Evolutionary conservation across 1,140 invertebrate species (phyloP), one percentile per base, ranked within the genome.

Genomic region (Cylas formicarius): DNA sequence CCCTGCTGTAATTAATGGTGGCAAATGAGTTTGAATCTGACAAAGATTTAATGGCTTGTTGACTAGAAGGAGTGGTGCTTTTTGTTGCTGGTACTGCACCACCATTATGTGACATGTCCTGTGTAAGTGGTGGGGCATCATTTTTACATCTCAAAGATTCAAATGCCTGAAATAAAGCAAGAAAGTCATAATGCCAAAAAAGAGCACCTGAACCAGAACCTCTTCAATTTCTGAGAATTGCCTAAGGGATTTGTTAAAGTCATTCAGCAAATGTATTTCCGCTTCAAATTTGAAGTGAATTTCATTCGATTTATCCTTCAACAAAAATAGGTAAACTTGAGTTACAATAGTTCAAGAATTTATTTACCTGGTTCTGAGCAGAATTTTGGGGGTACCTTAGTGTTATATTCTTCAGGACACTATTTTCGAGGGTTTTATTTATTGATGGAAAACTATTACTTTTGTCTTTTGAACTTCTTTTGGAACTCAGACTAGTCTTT

Each of bases 241-340:
- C 17, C 40, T 41, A 6, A 65, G 45, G 2, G 60, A 60, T 32
- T 63, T 44, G 38, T 65, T 63, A 23, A 61, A 61, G 37, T 62
- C 55, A 29, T 61, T 59, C 13, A 64, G 22, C 7, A 64, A 48
- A 38, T 57, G 58, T 2, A 62, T 44, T 51, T 64, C 62, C 2
- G 60, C 57, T 46, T 64, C 56, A 43, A 63, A 63, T 45, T 61
- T 63, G 29, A 63, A 43, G 43, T 62, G 56, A 42, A 61, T 58
- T 27, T 60, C 48, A 32, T 63, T 59, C 13, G 46, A 35, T 16
- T 55, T 50, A 9, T 48, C 48, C 56, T 60, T 14, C 16, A 54
- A 56, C 21, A 36, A 37, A 35, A 37, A 26, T n/a, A n/a, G n/a
- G n/a, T n/a, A n/a, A n/a, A n/a, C n/a, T n/a, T n/a, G n/a, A n/a